These are phyloP conservation scores for Drosophila triauraria DNA, from an alignment of 1,140 invertebrate species.

Conservation along the genomic window DNA sequence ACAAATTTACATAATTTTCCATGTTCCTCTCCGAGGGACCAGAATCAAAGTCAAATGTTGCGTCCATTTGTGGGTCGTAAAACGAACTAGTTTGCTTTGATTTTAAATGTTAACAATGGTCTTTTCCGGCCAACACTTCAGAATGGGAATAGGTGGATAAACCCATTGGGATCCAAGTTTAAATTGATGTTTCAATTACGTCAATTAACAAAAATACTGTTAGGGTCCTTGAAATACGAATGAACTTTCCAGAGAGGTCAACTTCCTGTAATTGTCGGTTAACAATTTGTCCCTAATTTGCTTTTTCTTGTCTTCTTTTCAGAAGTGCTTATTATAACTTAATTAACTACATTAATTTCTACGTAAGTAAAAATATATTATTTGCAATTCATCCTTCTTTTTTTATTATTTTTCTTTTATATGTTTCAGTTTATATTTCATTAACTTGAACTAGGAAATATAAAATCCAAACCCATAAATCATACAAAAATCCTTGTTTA, in stretches of 20 bases:
- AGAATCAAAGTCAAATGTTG: constrained; percentile 71
- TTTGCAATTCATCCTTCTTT: too few relatives aligned
- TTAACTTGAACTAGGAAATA: background rate
- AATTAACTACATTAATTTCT: too few relatives aligned
- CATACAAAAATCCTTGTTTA: background rate
- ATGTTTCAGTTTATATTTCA: too few relatives aligned
- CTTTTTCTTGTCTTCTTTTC: background rate
- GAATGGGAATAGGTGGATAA: constrained; percentile 12
- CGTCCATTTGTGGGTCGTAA: constrained; percentile 53
- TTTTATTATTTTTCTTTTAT: too few relatives aligned
- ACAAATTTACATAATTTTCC: constrained; percentile 75
- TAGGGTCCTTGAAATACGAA: background rate
- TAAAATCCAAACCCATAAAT: background rate
- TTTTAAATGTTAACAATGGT: constrained; percentile 43
- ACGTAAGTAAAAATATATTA: too few relatives aligned
- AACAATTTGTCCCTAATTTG: constrained; percentile 4
- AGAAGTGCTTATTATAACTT: too few relatives aligned
- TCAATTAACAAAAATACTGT: too few relatives aligned
- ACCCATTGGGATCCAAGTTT: constrained; percentile 3
- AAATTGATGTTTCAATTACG: constrained; percentile 35
- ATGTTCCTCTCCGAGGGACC: constrained; percentile 18
- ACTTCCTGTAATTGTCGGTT: background rate
- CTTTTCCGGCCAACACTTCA: constrained; percentile 31
- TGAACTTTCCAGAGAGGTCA: background rate
- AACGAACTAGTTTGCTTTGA: constrained; percentile 58